Conservation (phyloP, 1,140 invertebrate species). For the Cataglyphis hispanica region DNA sequence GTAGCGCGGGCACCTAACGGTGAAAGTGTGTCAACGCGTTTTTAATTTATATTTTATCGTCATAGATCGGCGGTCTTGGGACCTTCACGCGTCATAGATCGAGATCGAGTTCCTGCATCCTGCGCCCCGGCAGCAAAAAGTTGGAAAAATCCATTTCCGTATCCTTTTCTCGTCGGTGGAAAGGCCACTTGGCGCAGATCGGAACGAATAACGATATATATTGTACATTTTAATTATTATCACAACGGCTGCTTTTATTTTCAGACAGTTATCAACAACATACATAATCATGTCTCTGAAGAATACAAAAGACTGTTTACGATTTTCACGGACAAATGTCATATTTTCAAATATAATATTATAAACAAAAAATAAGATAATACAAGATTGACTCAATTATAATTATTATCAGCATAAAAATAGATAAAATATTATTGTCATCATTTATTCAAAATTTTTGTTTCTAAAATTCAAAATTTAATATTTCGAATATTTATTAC, state of each 20-base stretch:
- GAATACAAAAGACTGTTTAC: background rate
- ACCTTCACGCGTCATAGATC: conserved; percentile 69
- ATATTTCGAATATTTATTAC: background rate
- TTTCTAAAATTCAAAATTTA: background rate
- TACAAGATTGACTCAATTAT: background rate
- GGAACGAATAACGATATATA: conserved; percentile 1
- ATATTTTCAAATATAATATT: conserved; percentile 17
- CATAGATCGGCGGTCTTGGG: conserved; percentile 70
- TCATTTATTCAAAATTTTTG: background rate
- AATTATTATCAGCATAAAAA: too few relatives aligned
- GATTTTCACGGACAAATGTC: background rate
- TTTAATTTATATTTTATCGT: conserved; percentile 67
- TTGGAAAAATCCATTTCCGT: conserved; percentile 43
- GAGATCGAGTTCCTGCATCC: conserved; percentile 54
- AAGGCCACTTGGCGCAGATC: background rate
- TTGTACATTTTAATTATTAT: background rate
- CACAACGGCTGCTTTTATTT: background rate
- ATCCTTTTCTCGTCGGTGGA: conserved; percentile 37
- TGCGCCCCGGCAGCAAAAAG: background rate
- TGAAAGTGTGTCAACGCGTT: conserved; percentile 75
- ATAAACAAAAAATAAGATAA: background rate
- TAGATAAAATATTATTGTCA: background rate
- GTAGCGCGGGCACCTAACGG: conserved; percentile 38
- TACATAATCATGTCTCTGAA: background rate
- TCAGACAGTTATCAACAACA: background rate